Percentiles rank a stretch among this genome's conserved stretches.
phyloP scores from a whole-genome alignment of 2,888 invertebrate species.

The Cantharis rustica region DNA sequence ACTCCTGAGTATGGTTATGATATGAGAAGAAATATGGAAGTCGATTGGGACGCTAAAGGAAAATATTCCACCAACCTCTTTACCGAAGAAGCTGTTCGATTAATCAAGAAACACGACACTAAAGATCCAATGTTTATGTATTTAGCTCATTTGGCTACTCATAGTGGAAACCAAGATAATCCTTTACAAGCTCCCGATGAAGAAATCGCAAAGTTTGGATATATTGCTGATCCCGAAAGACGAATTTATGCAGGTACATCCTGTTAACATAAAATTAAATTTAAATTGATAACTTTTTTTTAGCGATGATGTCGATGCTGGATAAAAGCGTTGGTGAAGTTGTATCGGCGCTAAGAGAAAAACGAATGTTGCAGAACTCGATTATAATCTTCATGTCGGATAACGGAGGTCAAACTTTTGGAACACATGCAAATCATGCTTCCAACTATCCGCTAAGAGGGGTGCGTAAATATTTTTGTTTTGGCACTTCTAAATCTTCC shows the following conservation, averaged over 20 bases:
- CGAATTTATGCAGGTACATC: constrained; percentile 70
- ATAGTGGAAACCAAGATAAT: constrained; percentile 66
- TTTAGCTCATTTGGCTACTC: constrained; percentile 70
- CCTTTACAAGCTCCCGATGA: constrained; percentile 76
- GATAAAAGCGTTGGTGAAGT: constrained; percentile 87
- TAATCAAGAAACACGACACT: constrained; percentile 62
- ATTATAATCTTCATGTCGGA: constrained; percentile 88
- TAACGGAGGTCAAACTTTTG: constrained; percentile 83
- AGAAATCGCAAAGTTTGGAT: constrained; percentile 68
- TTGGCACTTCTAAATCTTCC: not conserved
- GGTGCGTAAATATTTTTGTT: constrained; percentile 55
- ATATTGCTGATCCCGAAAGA: constrained; percentile 70
- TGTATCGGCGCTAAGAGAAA: constrained; percentile 68
- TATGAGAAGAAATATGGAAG: constrained; percentile 63
- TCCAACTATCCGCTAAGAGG: constrained; percentile 82
- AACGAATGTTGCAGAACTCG: constrained; percentile 78
- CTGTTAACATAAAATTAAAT: not conserved
- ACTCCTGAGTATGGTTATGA: constrained; percentile 61
- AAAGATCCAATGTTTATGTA: constrained; percentile 69
- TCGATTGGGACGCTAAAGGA: constrained; percentile 61
- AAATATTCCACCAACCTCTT: constrained; percentile 71
- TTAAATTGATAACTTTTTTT: constrained; percentile 38
- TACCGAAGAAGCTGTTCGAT: constrained; percentile 66
- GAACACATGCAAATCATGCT: constrained; percentile 73
- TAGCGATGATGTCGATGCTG: constrained; percentile 87